Evolutionary conservation across 2,113 vertebrate species (phyloP), one percentile per base, ranked within the genome.

Genomic region (Pungitius pungitius): DNA sequence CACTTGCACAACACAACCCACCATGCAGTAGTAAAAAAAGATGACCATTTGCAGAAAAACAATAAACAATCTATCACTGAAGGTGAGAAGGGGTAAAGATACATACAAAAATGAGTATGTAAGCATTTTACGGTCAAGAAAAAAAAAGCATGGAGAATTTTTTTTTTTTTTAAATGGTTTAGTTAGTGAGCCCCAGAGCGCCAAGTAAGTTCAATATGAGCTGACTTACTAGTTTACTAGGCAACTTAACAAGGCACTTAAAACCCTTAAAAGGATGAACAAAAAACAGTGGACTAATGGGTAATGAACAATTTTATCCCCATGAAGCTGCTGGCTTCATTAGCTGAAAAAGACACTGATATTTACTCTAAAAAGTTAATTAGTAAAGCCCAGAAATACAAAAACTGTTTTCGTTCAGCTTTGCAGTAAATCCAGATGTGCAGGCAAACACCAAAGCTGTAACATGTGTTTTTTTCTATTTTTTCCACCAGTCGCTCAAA

Each of bases 171-270:
- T n/a, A 87, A 88, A 83, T 88, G 69, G 87, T 81, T 78, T 86
- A 52, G 49, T 67, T 89, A 80, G 80, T 78, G 35, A 12, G 77
- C 35, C 24, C 67, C 80, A 45, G 66, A 66, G 52, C 42, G 27
- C 57, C 59, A 51, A 70, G 73, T 61, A 66, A 81, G 65, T 91
- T 92, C 88, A 89, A 91, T 91, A 88, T 62, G 75, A 64, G 42
- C 69, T 75, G 83, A 90, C 90, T 90, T 87, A 93, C 89, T 89
- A 87, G 85, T 90, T 90, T 87, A 93, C 89, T 89, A 87, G 85
- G 62, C 73, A 70, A 85, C 85, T 92, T 92, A 91, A 92, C 89
- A 90, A 85, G 86, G 84, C 83, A 78, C 88, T 92, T 91, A 93
- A 91, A 91, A 72, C 63, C 84, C 85, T 88, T 89, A 90, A 91